These are phyloP conservation scores for Arrhopalites spinosus DNA, from an alignment of 2,888 invertebrate species.

Conservation along the genomic window DNA sequence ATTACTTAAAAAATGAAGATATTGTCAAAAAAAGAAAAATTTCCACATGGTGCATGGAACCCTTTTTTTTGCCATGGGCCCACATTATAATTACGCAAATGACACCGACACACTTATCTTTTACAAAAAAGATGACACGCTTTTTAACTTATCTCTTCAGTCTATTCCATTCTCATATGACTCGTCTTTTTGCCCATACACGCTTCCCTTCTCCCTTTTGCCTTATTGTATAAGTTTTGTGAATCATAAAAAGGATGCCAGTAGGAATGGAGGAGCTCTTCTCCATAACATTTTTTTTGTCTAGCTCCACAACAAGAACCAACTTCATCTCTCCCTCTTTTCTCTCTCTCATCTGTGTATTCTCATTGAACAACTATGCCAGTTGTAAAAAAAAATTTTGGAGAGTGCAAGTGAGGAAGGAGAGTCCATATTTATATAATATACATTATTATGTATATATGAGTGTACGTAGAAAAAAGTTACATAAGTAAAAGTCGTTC, in stretches of 20 bases:
- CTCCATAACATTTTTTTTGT: background rate
- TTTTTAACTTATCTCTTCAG: slow-evolving; percentile 40
- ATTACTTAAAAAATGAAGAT: too few species aligned
- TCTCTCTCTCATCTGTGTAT: background rate
- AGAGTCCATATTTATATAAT: background rate
- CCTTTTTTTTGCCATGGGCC: too few species aligned
- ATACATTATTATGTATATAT: too few species aligned
- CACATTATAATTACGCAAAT: slow-evolving; percentile 53
- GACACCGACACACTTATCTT: slow-evolving; percentile 55
- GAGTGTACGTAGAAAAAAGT: too few species aligned
- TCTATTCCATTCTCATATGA: background rate
- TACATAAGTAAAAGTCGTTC: too few species aligned
- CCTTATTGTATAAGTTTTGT: background rate
- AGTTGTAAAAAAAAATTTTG: background rate
- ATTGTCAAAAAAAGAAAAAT: too few species aligned
- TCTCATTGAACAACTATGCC: background rate
- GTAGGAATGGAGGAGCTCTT: too few species aligned
- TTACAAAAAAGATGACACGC: slow-evolving; percentile 48
- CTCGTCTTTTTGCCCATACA: background rate
- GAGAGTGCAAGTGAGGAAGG: background rate
- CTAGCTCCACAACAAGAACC: background rate
- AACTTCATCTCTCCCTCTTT: background rate
- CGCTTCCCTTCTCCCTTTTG: background rate
- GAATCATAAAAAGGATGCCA: slow-evolving; percentile 20
- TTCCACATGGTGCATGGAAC: too few species aligned